Evolutionary conservation across 2,797 vertebrate genomes (phyloP), one percentile per base, ranked within the genome.

Genomic region (Bovichtus diacanthus): DNA sequence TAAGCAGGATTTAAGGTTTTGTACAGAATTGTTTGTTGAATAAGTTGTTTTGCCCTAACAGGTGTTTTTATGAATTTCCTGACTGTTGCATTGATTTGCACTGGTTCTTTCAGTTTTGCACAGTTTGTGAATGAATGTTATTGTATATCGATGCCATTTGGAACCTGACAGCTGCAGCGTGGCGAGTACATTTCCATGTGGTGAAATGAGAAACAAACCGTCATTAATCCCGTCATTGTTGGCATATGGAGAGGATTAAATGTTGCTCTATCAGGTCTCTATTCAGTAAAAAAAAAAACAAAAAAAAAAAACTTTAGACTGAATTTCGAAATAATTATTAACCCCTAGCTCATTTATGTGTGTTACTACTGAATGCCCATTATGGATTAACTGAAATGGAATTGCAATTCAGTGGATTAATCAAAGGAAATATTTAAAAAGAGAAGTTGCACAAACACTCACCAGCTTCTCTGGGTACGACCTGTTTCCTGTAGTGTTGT

Each of bases 41-140:
- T 23, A 59, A 50, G 29, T 46, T 23, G 9, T 68, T 66, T 60
- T 53, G 53, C 5, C 13, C 18, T 53, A 39, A 71, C 27, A 59
- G 29, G 10, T 44, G 55, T 81, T 79, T n/a, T 71, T 72, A 54
- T 68, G 18, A n/a, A 36, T 75, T 70, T 66, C 5, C 69, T 43
- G 4, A 80, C n/a, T 74, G 39, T 70, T 81, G 67, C 54, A 18
- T 83, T 78, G 31, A 83, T 80, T 89, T 88, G 87, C 88, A 92
- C 87, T 51, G 34, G 49, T 84, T 79, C 13, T 81, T 85, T 82
- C 10, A 39, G 27, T 75, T 87, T 86, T 87, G 78, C 60, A 84
- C 68, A 69, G 27, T 79, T 54, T 38, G 64, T 85, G 55, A 70
- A 63, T 59, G 77, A 78, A 76, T 79, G 56, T 75, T 46, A 25